phyloP scores from a whole-genome alignment of 1,140 invertebrate genomes.

The Drosophila ambigua region DNA sequence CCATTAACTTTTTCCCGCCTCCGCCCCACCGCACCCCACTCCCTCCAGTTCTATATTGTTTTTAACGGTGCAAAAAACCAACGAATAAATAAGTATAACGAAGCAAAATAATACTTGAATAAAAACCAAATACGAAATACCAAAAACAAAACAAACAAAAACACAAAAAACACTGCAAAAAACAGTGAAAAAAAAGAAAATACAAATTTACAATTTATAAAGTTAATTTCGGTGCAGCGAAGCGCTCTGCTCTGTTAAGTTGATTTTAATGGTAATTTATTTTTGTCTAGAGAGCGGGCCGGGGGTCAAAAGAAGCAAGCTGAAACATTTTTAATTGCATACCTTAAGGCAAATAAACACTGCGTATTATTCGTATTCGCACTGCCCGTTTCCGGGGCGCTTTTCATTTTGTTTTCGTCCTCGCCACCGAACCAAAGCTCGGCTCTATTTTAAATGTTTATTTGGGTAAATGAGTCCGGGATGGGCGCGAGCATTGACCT shows the following conservation, averaged over 20 bases:
- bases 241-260: constrained; percentile 43
- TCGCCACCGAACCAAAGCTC: not conserved
- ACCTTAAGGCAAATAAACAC: constrained; percentile 67
- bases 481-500: not conserved
- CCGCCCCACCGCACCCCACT: no score
- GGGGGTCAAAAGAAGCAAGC: constrained; percentile 37
- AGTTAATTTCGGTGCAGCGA: constrained; percentile 57
- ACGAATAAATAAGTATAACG: constrained; percentile 51
- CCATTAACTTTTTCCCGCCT: constrained; percentile 27
- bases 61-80: constrained; percentile 43
- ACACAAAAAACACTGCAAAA: constrained; percentile 4
- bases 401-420: constrained; percentile 68
- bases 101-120: constrained; percentile 38
- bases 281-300: constrained; percentile 31
- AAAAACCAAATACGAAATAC: constrained; percentile 24
- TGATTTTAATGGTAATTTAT: constrained; percentile 74
- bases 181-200: constrained; percentile 38
- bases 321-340: constrained; percentile 60
- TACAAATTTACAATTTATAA: constrained; percentile 66
- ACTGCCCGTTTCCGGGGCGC: constrained; percentile 19
- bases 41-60: constrained; percentile 21
- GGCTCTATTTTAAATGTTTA: no score
- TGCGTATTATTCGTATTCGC: constrained; percentile 59
- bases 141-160: constrained; percentile 14
- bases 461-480: no score